Percentiles rank a stretch among this genome's conserved stretches.
These are phyloP conservation scores for Eupithecia abbreviata DNA, from an alignment of 2,888 invertebrate genomes.

Conservation along the genomic window DNA sequence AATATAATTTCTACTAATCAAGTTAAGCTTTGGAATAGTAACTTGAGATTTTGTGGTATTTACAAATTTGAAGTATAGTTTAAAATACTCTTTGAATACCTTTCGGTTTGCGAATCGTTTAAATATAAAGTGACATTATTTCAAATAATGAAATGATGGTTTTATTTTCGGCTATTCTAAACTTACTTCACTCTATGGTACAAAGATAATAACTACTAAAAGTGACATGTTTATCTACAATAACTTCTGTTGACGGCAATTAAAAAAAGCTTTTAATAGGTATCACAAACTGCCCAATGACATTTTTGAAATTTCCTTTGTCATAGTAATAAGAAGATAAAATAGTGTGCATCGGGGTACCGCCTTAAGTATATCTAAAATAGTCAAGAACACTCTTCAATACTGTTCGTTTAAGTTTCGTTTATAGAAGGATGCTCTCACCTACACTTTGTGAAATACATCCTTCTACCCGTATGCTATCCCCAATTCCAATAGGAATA, in stretches of 20 bases:
- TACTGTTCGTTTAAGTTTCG: conserved; percentile 52
- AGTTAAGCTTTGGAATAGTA: conserved; percentile 21
- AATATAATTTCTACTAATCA: neutral
- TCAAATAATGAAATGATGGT: conserved; percentile 43
- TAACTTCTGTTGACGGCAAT: neutral
- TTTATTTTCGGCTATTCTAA: conserved; percentile 24
- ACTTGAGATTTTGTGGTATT: conserved; percentile 55
- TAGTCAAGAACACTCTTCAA: conserved; percentile 23
- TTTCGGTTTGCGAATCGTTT: conserved; percentile 29
- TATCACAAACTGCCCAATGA: too few species aligned
- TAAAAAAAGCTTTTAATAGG: too few species aligned
- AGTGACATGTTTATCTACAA: neutral
- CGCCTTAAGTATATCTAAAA: neutral
- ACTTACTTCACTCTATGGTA: conserved; percentile 4
- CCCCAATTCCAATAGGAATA: conserved; percentile 81
- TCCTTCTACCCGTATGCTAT: conserved; percentile 83
- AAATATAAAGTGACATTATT: conserved; percentile 20
- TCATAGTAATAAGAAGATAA: too few species aligned
- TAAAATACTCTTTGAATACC: conserved; percentile 78
- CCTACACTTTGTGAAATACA: conserved; percentile 78
- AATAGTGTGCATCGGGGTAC: too few species aligned
- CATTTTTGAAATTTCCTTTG: too few species aligned
- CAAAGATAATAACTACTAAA: neutral
- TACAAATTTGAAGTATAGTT: conserved; percentile 73
- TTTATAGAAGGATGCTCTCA: conserved; percentile 78